Conservation (phyloP, 2,797 vertebrate species). For the Tiaroga cobitis region DNA sequence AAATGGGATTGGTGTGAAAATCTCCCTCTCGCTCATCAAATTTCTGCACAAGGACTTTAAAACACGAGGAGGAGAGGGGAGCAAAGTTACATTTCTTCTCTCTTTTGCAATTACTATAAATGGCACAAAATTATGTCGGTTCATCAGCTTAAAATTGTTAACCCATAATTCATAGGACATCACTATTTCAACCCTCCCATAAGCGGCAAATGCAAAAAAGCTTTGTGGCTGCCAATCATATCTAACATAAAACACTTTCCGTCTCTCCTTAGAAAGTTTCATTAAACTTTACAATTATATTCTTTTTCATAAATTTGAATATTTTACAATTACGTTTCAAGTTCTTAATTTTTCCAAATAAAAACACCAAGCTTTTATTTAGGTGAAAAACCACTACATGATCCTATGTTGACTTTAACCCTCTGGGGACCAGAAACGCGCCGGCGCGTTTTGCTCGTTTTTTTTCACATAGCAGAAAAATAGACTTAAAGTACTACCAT, state of each 20-base stretch:
- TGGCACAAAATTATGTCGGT: conserved; percentile 65
- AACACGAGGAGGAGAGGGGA: conserved; percentile 47
- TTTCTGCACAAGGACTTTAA: conserved; percentile 48
- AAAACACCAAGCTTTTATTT: not conserved
- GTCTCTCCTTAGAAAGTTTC: not conserved
- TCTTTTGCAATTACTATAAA: conserved; percentile 70
- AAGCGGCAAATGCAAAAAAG: conserved; percentile 18
- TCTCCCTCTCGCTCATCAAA: not conserved
- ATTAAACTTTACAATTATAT: not conserved
- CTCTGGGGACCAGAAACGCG: too few relatives aligned
- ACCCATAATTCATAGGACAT: conserved; percentile 55
- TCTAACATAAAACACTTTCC: not conserved
- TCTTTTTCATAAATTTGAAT: too few relatives aligned
- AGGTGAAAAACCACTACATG: not conserved
- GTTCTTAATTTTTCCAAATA: not conserved
- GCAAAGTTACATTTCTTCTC: conserved; percentile 60
- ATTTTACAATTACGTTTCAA: not conserved
- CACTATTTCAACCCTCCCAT: conserved; percentile 11
- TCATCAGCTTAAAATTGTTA: conserved; percentile 67
- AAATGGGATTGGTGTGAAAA: conserved; percentile 27
- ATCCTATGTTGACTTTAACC: not conserved
- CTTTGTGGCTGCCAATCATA: conserved; percentile 39
- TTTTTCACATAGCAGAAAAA: too few relatives aligned
- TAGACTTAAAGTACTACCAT: too few relatives aligned
- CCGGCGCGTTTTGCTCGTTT: too few relatives aligned